Evolutionary conservation across 2,113 vertebrate species (phyloP), one percentile per base, ranked within the genome.

Genomic region (Dolichallabes microphthalmus): DNA sequence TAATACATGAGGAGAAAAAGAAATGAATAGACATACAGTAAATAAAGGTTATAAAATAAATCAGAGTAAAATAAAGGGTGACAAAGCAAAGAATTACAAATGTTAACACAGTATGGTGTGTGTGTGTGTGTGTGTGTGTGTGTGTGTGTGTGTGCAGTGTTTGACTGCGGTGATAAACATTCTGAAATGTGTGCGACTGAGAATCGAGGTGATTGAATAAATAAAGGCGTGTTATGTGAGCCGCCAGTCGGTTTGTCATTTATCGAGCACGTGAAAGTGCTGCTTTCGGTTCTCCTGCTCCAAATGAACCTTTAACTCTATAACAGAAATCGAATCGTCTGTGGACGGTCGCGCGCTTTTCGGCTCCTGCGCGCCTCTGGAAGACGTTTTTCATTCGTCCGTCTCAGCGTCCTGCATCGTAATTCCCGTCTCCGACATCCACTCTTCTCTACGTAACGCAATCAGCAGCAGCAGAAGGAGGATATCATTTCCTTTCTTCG

Each of bases 401-500:
- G 64, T 52, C 64, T 80, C 73, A 11, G 75, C 25, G 22, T 80
- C 61, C 74, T 78, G 11, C 8, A 27, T 55, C 32, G 17, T 87
- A 80, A 84, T 81, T 84, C 66, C 53, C n/a, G 50, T 74, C 84
- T 86, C 53, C 30, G 82, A 87, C 64, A 84, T 83, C 63, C 64
- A 55, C 86, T 87, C 82, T 68, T 84, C 32, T 66, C 68, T 88
- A 52, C 73, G 77, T 91, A 93, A 93, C 91, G 75, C 85, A 92
- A 90, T 93, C 88, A 86, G 68, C 87, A 87, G 30, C 63, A 83
- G 88, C 87, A 86, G 89, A 25, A 55, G 74, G 75, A 89, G 85
- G 88, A 89, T 92, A 93, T 93, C 89, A 60, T 92, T 94, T 94
- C 90, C 88, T 92, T 92, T 92, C 92, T 88, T 90, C 85, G 86